Evolutionary conservation across 35 echinoderm and acorn worm genomes (phyloP), one percentile per base, ranked within the genome.

Genomic region (Apostichopus parvimensis): DNA sequence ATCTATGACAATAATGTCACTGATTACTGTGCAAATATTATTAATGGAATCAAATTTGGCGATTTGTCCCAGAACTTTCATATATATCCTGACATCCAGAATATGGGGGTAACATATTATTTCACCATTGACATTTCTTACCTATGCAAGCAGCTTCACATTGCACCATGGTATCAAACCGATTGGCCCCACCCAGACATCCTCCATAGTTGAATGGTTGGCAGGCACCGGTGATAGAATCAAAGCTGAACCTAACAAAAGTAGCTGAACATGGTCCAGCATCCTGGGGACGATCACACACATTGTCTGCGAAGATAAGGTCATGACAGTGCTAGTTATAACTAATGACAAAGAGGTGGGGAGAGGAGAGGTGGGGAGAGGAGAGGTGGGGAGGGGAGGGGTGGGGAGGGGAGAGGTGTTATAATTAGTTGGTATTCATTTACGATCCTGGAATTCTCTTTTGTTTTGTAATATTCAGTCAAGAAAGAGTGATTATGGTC

Each of bases 111-210:
- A 34, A 34, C 28, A 1, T 34, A 34, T 34, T 34, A 34, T 34
- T 34, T 34, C 28, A 34, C 28, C 28, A 34, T 68, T 17, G 14
- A 68, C 64, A 6, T 4, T 68, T 13, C 79, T 55, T 54, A 82
- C 79, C 14, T 5, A 56, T 18, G 18, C 79, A 82, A 82, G 52
- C 4, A 15, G 10, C 10, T 82, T 82, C 34, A 18, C 79, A 82
- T 55, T 12, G 28, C 15, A 17, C 15, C 79, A 34, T 54, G 79
- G 24, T 82, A 82, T 82, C 79, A 82, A 82, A 82, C 52, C 45
- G 24, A 55, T 82, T 82, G 17, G 45, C 79, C 10, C 52, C 54
- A 18, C 79, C 79, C 45, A 56, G 79, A n/a, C 79, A 82, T 11
- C 79, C 79, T 34, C 79, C 79, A 14, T 54, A 82, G 52, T 6